Evolutionary conservation across 1,140 invertebrate species (phyloP).

Genomic region (Ceratina australensis): DNA sequence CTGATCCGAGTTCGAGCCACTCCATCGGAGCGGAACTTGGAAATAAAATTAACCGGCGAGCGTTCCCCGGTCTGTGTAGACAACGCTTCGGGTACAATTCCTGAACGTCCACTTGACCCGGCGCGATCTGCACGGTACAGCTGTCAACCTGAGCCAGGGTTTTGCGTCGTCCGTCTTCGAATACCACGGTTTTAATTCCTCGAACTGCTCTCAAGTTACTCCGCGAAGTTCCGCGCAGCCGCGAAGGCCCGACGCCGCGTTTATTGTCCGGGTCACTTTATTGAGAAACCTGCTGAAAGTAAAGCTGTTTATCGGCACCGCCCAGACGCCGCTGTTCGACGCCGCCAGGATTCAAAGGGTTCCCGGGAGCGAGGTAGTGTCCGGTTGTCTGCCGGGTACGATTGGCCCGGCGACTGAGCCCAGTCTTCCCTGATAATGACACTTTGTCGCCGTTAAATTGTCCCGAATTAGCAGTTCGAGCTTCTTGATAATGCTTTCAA

Average conservation of each 20-base stretch:
- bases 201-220: background rate
- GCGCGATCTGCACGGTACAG: conserved; percentile 40
- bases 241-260: conserved; percentile 5
- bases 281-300: conserved; percentile 59
- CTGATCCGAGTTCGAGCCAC: background rate
- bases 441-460: conserved; percentile 12
- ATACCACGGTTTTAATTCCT: conserved; percentile 37
- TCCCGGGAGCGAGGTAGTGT: background rate
- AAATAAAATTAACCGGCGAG: conserved; percentile 40
- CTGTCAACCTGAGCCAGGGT: conserved; percentile 15
- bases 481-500: background rate
- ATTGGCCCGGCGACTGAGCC: background rate
- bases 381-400: background rate
- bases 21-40: conserved; percentile 1
- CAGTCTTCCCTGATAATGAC: background rate
- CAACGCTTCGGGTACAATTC: conserved; percentile 23
- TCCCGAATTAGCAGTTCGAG: conserved; percentile 11
- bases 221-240: conserved; percentile 39
- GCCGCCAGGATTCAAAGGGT: conserved; percentile 22
- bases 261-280: conserved; percentile 59
- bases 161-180: too few species aligned
- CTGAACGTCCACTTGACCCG: conserved; percentile 21
- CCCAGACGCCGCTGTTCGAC: conserved; percentile 41
- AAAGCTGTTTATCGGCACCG: conserved; percentile 66
- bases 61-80: background rate